Base-by-base conservation (phyloP, 2,113 vertebrate genomes). In the Dissostichus mawsoni region DNA sequence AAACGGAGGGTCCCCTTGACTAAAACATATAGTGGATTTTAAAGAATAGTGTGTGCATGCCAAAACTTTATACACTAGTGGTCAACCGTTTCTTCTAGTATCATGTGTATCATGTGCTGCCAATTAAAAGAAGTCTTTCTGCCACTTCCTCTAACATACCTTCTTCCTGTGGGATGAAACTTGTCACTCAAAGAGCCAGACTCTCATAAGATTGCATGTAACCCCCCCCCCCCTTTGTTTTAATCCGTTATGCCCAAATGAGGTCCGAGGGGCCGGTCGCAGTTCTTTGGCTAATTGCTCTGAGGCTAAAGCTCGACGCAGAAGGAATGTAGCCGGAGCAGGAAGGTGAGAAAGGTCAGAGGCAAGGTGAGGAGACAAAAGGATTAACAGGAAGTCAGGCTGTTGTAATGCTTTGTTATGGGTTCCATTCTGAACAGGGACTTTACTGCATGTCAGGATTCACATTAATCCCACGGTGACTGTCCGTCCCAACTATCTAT, bases 281-380 rank as follows among this genome's bases (percentile, higher is more conserved):
- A 76, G 69, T 56, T 82, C 48, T 67, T 25, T 4, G 63, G 78
- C 80, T 92, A 88, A 89, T 90, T 91, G 83, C 87, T 88, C 58
- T 62, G 79, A 80, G 84, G 79, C 67, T 51, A 18, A 8, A 41
- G 50, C 53, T 55, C 5, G 10, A 17, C 51, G 6, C 70, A 55
- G 45, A 41, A 52, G 59, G 63, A 74, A 55, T 64, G 53, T 2
- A 62, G 73, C 48, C 68, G 29, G 23, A 64, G n/a, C 36, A 50
- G 29, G 47, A 45, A 52, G 80, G 69, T 68, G 3, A 59, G 36
- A 56, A 2, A 57, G 44, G 72, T 74, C n/a, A 18, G 36, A 62
- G 41, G 47, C 12, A 56, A 50, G 59, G 47, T 8, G 58, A n/a
- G 33, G 18, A 70, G 33, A 53, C 10, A 5, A 36, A 33, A 12